A percentile compares a stretch with the other conserved stretches of the same genome.
These are phyloP conservation scores for Melanaphis sacchari DNA, from an alignment of 1,140 invertebrate species.

Conservation along the genomic window DNA sequence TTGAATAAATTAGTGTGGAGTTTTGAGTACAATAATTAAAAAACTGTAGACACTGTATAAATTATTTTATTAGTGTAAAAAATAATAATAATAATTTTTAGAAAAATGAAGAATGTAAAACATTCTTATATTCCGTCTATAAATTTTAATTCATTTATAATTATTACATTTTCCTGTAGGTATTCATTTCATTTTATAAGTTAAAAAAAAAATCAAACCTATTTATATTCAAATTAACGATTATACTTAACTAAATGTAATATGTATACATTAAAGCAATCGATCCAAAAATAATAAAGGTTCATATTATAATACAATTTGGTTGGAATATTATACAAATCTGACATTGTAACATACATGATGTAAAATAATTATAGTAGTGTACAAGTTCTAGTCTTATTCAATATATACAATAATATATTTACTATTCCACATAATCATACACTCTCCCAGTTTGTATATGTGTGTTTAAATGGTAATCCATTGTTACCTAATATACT, in stretches of 20 bases:
- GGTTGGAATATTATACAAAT: no score
- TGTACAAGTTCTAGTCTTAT: not conserved
- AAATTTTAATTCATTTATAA: no score
- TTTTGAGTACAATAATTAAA: not conserved
- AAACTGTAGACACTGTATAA: not conserved
- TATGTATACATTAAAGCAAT: no score
- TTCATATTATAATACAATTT: no score
- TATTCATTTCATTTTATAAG: no score
- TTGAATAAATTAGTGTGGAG: not conserved
- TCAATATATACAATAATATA: not conserved
- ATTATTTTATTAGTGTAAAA: not conserved
- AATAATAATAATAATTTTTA: not conserved
- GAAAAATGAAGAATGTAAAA: not conserved
- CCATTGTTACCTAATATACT: not conserved
- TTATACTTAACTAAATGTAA: no score
- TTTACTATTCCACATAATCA: not conserved
- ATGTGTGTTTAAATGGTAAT: not conserved
- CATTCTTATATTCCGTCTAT: no score
- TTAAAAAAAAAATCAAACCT: no score
- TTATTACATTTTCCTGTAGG: no score
- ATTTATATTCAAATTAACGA: no score
- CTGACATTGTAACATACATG: not conserved
- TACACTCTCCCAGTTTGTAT: not conserved
- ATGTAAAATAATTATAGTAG: not conserved
- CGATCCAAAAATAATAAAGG: no score